Base-by-base conservation (phyloP, 2,797 vertebrate genomes). In the Rhyacichthys aspro region DNA sequence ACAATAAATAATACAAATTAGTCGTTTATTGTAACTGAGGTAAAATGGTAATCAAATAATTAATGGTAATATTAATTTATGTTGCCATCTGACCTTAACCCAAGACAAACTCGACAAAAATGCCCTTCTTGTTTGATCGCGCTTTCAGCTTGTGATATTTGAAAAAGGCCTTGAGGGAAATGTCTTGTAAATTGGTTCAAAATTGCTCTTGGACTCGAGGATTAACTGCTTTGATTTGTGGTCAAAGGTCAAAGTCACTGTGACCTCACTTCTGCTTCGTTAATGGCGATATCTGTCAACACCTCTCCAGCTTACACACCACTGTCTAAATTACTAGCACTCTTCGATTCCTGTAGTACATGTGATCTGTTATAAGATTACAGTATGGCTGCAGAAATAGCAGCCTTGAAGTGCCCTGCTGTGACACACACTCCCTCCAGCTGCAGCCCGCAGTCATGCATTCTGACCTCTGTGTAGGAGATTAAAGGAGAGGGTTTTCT, bases 401-500 rank as follows among this genome's bases (percentile, higher is more conserved):
- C 23, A n/a, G 8, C 34, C 17, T 44, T 47, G 39, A 59, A 54
- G 39, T 53, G 41, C 23, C 52, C n/a, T 11, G 1, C 36, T 36
- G 50, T 23, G 18, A 67, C 8, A 11, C 7, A 33, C 33, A 11
- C 8, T 0, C 46, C 49, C 32, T 2, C 9, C 42, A 37, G 46
- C 56, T 17, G 28, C 28, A 18, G 58, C 41, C 55, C 7, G 8
- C 43, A 43, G 12, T 11, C 45, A 16, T 28, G 42, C 62, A 12
- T 34, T 49, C 36, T 59, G 16, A 16, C 59, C n/a, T 71, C 5
- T 8, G 12, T 48, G 44, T 14, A 43, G 19, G 53, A 70, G 58
- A 61, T 74, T 34, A 65, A 64, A 68, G 55, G 3, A 18, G 37
- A 50, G 16, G 44, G 18, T 14, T 37, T n/a, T 17, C 63, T 62